These are phyloP conservation scores for Heloderma charlesbogerti DNA, from an alignment of 2,113 vertebrate species.

Conservation along the genomic window DNA sequence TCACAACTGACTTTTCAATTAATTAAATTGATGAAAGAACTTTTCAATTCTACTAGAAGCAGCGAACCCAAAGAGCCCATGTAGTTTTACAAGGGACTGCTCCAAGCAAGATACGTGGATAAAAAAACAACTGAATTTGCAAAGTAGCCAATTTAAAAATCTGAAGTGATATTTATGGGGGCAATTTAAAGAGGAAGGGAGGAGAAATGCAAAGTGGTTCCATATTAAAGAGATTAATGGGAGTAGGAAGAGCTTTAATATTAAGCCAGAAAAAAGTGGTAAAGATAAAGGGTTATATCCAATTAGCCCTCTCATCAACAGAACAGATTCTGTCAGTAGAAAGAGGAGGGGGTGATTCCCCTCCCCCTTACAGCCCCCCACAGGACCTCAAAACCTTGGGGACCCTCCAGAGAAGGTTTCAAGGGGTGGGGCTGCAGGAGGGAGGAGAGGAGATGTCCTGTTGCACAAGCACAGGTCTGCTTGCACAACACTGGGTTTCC, in stretches of 20 bases:
- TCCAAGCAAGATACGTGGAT: not conserved
- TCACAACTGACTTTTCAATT: no score
- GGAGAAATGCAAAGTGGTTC: not conserved
- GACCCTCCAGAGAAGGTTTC: not conserved
- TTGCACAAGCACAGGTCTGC: not conserved
- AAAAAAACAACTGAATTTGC: not conserved
- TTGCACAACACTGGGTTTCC: not conserved
- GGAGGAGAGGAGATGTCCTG: not conserved
- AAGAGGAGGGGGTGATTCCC: not conserved
- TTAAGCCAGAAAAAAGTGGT: not conserved
- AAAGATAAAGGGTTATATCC: constrained; percentile 7
- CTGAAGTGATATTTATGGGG: not conserved
- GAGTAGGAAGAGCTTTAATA: constrained; percentile 10
- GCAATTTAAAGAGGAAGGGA: not conserved
- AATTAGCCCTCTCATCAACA: not conserved
- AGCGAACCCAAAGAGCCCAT: not conserved
- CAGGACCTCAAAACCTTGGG: not conserved
- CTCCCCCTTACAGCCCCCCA: no score
- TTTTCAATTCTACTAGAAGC: not conserved
- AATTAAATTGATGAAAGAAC: no score
- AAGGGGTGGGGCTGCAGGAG: not conserved
- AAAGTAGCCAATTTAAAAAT: not conserved
- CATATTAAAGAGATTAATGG: not conserved
- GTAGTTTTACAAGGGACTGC: not conserved
- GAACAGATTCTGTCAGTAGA: not conserved